These are phyloP conservation scores for Epicauta chinensis DNA, from an alignment of 1,140 invertebrate species.

Conservation along the genomic window DNA sequence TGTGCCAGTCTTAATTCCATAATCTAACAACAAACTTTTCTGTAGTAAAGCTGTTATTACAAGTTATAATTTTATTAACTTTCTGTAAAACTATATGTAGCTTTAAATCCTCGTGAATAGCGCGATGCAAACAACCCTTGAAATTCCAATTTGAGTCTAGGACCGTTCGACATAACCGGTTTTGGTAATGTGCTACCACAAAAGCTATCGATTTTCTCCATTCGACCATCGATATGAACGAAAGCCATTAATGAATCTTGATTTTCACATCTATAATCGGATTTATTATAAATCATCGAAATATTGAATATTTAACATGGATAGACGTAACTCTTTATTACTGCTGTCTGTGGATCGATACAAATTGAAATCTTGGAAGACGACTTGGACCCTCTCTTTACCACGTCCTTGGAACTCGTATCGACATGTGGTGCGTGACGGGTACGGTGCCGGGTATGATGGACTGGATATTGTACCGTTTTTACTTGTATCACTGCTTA, in stretches of 20 bases:
- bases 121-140: constrained; percentile 63
- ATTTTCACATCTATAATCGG: constrained; percentile 61
- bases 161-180: constrained; percentile 85
- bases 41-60: too few species aligned
- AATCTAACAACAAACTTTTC: constrained; percentile 51
- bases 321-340: constrained; percentile 62
- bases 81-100: constrained; percentile 80
- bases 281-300: constrained; percentile 6
- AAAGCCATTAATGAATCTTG: constrained; percentile 72
- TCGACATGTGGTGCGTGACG: constrained; percentile 65
- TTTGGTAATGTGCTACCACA: constrained; percentile 72
- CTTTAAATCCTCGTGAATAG: constrained; percentile 74
- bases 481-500: constrained; percentile 72
- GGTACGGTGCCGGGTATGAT: constrained; percentile 67
- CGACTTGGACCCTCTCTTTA: constrained; percentile 69
- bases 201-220: constrained; percentile 75
- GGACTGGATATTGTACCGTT: constrained; percentile 75
- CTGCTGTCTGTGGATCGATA: constrained; percentile 50
- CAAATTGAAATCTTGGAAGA: constrained; percentile 68
- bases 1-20: constrained; percentile 70
- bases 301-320: too few species aligned
- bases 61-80: constrained; percentile 64
- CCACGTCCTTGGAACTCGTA: constrained; percentile 80
- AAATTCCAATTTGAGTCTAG: constrained; percentile 75
- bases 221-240: constrained; percentile 68